Evolutionary conservation across 2,797 vertebrate genomes (phyloP).

Genomic region (Coccyzus lansbergi): DNA sequence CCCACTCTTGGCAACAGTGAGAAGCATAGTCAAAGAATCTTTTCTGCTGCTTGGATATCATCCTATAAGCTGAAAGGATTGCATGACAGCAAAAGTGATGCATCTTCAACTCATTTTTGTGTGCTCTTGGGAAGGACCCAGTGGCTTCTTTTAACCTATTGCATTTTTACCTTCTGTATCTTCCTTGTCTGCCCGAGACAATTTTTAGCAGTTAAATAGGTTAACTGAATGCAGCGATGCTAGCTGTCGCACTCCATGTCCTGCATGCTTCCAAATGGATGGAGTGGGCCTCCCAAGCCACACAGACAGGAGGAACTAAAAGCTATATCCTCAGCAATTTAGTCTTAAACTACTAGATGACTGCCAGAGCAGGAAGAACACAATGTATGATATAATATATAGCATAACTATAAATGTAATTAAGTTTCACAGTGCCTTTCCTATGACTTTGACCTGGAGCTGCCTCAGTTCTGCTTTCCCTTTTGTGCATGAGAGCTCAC

Average conservation of each 20-base stretch:
- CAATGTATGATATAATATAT: neutral
- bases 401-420: neutral
- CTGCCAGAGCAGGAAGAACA: neutral
- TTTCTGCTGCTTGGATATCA: neutral
- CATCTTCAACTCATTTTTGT: neutral
- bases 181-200: neutral
- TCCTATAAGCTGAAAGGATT: neutral
- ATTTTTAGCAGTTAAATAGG: neutral
- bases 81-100: neutral
- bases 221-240: neutral
- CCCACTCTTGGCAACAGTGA: neutral
- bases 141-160: neutral
- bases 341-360: neutral
- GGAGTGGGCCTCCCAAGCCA: neutral
- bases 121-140: neutral
- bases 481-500: neutral
- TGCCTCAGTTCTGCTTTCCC: neutral
- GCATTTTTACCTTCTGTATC: neutral
- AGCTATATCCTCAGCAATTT: constrained; percentile 4
- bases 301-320: neutral
- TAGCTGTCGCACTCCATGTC: neutral
- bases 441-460: constrained; percentile 59
- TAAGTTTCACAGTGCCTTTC: neutral
- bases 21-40: neutral
- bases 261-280: neutral